Conservation (phyloP, 2,113 vertebrate species). For the Ceyx melanurus region DNA sequence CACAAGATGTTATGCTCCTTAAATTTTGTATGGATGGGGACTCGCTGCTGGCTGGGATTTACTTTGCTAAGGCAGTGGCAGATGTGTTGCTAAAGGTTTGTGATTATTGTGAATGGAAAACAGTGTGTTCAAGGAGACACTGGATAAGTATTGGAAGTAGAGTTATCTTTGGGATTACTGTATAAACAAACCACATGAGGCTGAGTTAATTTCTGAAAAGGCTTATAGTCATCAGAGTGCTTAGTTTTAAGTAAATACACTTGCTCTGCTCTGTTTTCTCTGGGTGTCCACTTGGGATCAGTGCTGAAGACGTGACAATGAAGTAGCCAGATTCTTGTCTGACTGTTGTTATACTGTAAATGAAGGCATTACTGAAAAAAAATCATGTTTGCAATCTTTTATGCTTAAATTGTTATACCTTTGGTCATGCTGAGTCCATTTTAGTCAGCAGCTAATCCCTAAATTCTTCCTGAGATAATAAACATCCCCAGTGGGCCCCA, state of each 20-base stretch:
- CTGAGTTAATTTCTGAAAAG: not conserved
- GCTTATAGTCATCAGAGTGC: not conserved
- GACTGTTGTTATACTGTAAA: not conserved
- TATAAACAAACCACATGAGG: not conserved
- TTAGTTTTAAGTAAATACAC: not conserved
- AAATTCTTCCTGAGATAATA: not conserved
- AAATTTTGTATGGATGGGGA: not conserved
- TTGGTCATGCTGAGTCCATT: not conserved
- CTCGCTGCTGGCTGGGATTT: not conserved
- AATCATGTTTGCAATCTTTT: not conserved
- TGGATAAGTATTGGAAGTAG: constrained; percentile 1
- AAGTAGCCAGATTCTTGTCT: not conserved
- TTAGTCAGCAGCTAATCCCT: not conserved
- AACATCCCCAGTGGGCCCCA: not conserved
- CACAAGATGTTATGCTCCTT: not conserved
- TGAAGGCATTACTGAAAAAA: not conserved
- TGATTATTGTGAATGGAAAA: not conserved
- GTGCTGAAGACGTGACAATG: not conserved
- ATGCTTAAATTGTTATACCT: not conserved
- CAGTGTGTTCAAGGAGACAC: not conserved
- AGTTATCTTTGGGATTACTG: not conserved
- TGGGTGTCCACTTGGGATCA: not conserved
- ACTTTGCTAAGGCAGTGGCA: not conserved
- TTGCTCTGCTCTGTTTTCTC: not conserved
- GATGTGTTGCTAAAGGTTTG: not conserved